phyloP scores from a whole-genome alignment of 1,140 invertebrate species.

The Conus ventricosus region DNA sequence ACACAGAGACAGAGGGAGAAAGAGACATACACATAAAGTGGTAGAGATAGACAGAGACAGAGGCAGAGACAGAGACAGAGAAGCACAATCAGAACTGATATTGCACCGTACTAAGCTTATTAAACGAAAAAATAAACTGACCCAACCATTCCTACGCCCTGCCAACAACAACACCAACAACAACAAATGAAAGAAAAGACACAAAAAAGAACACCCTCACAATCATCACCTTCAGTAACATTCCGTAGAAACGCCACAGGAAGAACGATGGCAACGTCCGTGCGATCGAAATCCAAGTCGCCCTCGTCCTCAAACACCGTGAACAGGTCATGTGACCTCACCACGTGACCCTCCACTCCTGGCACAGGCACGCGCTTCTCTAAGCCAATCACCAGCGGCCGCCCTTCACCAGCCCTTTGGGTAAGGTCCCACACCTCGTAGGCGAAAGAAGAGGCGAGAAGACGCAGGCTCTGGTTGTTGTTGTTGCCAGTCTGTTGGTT shows the following conservation, averaged over 20 bases:
- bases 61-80: no score
- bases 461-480: not conserved
- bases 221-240: constrained; percentile 18
- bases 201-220: no score
- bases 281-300: not conserved
- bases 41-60: no score
- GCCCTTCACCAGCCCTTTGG: not conserved
- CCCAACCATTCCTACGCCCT: no score
- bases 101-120: no score
- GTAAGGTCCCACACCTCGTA: constrained; percentile 6
- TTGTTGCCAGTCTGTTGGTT: not conserved
- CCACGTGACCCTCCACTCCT: not conserved
- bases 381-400: constrained; percentile 1
- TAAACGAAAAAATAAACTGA: no score
- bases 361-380: not conserved
- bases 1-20: no score
- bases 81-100: no score
- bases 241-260: constrained; percentile 27
- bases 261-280: constrained; percentile 38
- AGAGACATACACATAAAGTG: no score
- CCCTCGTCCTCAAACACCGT: not conserved
- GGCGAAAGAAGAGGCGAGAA: not conserved
- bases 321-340: not conserved
- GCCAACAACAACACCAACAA: no score
- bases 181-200: no score